phyloP scores from a whole-genome alignment of 2,113 vertebrate species.

The Cryptotis parvus region DNA sequence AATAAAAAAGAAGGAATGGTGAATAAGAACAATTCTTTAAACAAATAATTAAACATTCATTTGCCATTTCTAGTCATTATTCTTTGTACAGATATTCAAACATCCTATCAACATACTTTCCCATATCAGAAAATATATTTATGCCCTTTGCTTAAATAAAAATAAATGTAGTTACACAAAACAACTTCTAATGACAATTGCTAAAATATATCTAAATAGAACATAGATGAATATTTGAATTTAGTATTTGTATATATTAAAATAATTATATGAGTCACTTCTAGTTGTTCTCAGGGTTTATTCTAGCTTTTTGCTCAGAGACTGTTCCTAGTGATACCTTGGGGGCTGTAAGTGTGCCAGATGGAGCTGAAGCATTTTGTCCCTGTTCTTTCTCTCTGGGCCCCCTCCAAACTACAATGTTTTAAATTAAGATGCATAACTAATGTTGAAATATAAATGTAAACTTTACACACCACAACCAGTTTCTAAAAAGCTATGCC shows the following conservation, averaged over 20 bases:
- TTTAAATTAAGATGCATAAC: not conserved
- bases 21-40: not conserved
- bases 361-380: too few relatives aligned
- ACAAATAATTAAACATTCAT: slow-evolving; percentile 22
- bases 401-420: not conserved
- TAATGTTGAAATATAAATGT: not conserved
- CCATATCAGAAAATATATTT: not conserved
- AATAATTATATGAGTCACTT: not conserved
- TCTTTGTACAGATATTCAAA: not conserved
- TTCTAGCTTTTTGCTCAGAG: too few relatives aligned
- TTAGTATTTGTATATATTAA: not conserved
- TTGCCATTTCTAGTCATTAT: not conserved
- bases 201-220: slow-evolving; percentile 8
- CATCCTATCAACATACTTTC: not conserved
- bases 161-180: not conserved
- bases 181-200: not conserved
- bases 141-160: not conserved
- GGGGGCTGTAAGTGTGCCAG: too few relatives aligned
- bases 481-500: not conserved
- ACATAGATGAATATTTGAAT: not conserved
- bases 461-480: not conserved
- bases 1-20: too few relatives aligned
- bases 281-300: too few relatives aligned
- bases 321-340: too few relatives aligned
- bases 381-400: too few relatives aligned